Conservation (phyloP, 2,797 vertebrate genomes). For the Falco biarmicus region DNA sequence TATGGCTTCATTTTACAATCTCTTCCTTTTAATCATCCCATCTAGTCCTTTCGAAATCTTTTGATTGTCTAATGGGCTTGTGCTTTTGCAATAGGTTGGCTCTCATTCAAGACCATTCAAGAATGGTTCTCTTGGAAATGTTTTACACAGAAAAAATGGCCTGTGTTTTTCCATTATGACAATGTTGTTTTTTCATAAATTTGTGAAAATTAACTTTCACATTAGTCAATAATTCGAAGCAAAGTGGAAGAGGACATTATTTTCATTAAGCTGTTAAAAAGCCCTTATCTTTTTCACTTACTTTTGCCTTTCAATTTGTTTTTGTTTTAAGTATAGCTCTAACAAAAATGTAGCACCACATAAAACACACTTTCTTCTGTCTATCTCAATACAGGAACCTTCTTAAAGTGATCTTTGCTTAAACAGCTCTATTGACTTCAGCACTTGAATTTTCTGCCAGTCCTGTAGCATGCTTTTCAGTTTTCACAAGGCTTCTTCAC, state of each 20-base stretch:
- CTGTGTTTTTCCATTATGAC: not conserved
- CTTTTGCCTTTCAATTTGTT: not conserved
- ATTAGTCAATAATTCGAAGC: not conserved
- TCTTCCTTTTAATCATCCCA: not conserved
- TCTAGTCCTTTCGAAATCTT: not conserved
- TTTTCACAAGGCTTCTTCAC: not conserved
- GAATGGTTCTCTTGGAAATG: not conserved
- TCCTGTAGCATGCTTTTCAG: not conserved
- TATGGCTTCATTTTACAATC: not conserved
- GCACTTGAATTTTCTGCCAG: not conserved
- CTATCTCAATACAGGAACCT: not conserved
- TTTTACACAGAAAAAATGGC: not conserved
- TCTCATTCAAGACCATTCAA: not conserved
- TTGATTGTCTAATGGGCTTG: not conserved
- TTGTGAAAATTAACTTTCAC: not conserved
- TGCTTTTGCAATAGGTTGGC: not conserved
- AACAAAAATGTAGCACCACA: not conserved
- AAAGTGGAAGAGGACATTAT: not conserved
- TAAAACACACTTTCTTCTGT: not conserved
- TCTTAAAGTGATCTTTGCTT: not conserved
- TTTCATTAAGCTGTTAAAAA: not conserved
- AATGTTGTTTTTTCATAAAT: not conserved
- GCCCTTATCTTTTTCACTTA: not conserved
- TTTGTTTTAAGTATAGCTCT: not conserved
- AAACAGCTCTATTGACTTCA: not conserved